These are phyloP conservation scores for Dromaius novaehollandiae DNA, from an alignment of 2,113 vertebrate genomes.

Conservation along the genomic window DNA sequence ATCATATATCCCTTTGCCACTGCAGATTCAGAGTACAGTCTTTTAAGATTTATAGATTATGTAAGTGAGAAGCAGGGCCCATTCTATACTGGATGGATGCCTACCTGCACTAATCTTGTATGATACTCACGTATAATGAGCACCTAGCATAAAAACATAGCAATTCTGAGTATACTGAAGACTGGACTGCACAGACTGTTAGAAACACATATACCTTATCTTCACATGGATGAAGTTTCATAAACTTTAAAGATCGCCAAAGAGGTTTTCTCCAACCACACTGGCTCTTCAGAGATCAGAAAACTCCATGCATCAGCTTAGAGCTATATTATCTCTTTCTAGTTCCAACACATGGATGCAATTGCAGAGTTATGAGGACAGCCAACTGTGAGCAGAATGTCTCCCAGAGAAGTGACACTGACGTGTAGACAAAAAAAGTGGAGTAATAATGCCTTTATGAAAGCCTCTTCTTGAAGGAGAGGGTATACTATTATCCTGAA, in stretches of 20 bases:
- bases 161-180: background rate
- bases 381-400: background rate
- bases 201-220: background rate
- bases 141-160: background rate
- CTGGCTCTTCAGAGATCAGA: background rate
- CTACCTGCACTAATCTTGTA: background rate
- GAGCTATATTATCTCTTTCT: background rate
- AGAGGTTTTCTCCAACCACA: background rate
- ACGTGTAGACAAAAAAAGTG: background rate
- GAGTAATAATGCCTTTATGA: background rate
- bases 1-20: background rate
- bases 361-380: accelerated
- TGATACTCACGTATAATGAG: accelerated
- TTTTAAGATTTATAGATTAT: background rate
- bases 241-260: background rate
- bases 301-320: background rate
- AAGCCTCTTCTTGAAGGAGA: background rate
- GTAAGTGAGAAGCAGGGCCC: background rate
- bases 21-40: background rate
- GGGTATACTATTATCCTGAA: background rate
- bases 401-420: background rate
- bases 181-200: background rate
- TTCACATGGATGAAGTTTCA: background rate
- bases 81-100: background rate
- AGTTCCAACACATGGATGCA: background rate